These are phyloP conservation scores for Catalaphyllia jardinei DNA, from an alignment of 64 coral and sea anemone genomes.

Conservation along the genomic window DNA sequence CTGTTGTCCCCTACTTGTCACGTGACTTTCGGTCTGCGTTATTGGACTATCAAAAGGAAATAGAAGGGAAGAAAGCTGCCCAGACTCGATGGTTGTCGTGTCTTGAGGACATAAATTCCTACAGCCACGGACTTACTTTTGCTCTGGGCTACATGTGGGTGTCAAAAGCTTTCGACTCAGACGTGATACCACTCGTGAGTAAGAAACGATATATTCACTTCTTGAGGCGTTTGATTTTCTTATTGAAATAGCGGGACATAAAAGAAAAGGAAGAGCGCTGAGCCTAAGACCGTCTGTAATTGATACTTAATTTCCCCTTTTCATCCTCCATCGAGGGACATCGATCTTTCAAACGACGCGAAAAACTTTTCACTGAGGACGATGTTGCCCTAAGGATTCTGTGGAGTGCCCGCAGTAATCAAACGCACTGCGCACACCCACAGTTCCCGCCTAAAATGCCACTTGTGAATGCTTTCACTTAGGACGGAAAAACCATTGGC, in stretches of 20 bases:
- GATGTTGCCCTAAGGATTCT: too few relatives aligned
- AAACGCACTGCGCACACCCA: too few relatives aligned
- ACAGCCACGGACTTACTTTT: slow-evolving; percentile 12
- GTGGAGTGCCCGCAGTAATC: too few relatives aligned
- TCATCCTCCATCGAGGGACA: too few relatives aligned
- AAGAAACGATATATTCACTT: not conserved
- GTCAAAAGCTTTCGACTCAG: slow-evolving; percentile 16
- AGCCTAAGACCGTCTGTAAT: too few relatives aligned
- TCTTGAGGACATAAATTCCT: slow-evolving; percentile 13
- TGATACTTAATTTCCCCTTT: too few relatives aligned
- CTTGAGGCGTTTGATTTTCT: not conserved
- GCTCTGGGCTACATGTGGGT: slow-evolving; percentile 52
- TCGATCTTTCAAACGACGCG: too few relatives aligned
- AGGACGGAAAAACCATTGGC: not conserved
- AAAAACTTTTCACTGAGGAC: too few relatives aligned
- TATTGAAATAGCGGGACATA: too few relatives aligned
- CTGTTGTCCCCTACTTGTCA: slow-evolving; percentile 20
- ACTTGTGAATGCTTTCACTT: not conserved
- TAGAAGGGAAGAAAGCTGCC: slow-evolving; percentile 5
- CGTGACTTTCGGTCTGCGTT: slow-evolving; percentile 24
- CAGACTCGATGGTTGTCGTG: slow-evolving; percentile 45
- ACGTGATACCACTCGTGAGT: slow-evolving; percentile 29
- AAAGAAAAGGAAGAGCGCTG: too few relatives aligned
- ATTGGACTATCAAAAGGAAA: slow-evolving; percentile 30
- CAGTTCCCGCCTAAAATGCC: too few relatives aligned